Conservation (phyloP, 1,140 invertebrate genomes). For the Pseudomyrmex concolor region DNA sequence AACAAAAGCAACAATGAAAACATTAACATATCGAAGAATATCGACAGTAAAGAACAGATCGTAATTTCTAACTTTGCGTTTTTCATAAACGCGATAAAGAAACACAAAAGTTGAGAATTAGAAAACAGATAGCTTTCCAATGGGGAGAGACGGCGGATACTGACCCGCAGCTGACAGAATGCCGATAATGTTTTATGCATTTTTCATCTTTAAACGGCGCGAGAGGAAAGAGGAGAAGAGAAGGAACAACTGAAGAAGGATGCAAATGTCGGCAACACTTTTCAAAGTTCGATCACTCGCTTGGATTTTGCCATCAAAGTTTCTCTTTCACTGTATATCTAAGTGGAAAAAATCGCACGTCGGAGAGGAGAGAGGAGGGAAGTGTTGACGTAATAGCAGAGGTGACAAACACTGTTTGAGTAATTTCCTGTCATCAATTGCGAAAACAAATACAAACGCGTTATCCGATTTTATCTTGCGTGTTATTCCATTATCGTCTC, state of each 20-base stretch:
- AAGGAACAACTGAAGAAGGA: background rate
- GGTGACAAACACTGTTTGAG: slow-evolving; percentile 5
- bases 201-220: slow-evolving; percentile 34
- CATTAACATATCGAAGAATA: background rate
- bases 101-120: slow-evolving; percentile 22
- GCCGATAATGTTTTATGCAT: slow-evolving; percentile 64
- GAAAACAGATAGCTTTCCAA: slow-evolving; percentile 56
- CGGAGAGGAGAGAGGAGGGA: too few species aligned
- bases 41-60: slow-evolving; percentile 16
- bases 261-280: slow-evolving; percentile 4
- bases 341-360: slow-evolving; percentile 38
- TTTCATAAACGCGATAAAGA: slow-evolving; percentile 32
- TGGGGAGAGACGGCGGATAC: slow-evolving; percentile 23
- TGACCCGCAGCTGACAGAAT: slow-evolving; percentile 54
- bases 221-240: background rate
- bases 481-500: background rate
- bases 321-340: background rate
- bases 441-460: slow-evolving; percentile 26
- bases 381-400: background rate
- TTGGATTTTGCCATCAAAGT: background rate
- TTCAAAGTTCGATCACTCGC: slow-evolving; percentile 27
- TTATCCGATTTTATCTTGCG: slow-evolving; percentile 15
- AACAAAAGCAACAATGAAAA: too few species aligned
- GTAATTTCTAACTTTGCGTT: slow-evolving; percentile 33
- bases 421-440: background rate